Evolutionary conservation across 2,113 vertebrate genomes (phyloP), one percentile per base, ranked within the genome.

Genomic region (Spea multiplicata): DNA sequence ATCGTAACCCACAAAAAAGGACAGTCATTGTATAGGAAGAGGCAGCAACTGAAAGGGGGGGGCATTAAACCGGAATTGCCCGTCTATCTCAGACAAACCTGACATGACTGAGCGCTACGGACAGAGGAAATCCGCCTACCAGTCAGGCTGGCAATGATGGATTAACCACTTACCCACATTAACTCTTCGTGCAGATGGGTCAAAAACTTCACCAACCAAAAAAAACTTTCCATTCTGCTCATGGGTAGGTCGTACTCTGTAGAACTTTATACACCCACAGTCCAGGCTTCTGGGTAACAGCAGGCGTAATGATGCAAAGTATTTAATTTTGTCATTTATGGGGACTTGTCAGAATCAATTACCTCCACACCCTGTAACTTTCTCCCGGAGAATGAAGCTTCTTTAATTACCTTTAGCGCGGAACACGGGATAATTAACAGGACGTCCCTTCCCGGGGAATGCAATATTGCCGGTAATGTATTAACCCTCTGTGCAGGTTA

Each of bases 321-420:
- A 8, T 72, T 79, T 66, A 7, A 73, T 79, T 79, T 79, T n/a
- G 14, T 48, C 62, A 65, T 69, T 69, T 69, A 61, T 10, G 52
- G 17, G 16, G 69, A 52, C 61, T 13, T 79, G 76, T 79, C 76
- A 66, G 44, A 72, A 73, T 55, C 76, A 47, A 66, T 79, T 79
- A 73, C 14, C 65, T 66, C 44, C 44, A 44, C 47, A 44, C 8
- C 46, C 66, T 48, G 75, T 16, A 76, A 69, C 44, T 8, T 7
- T 65, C 44, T 55, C 17, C 44, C 13, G 53, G 55, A 69, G 66
- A 77, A 70, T 71, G 10, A 62, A 45, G 7, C 44, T 62, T 44
- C 62, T 70, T 50, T 70, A 77, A 77, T 77, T 77, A 70, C 75
- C 75, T 48, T 67, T 70, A 13, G 67, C 71, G 66, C 46, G 62